Conservation (phyloP, 2,797 vertebrate species). For the Amphiprion clarkii region DNA sequence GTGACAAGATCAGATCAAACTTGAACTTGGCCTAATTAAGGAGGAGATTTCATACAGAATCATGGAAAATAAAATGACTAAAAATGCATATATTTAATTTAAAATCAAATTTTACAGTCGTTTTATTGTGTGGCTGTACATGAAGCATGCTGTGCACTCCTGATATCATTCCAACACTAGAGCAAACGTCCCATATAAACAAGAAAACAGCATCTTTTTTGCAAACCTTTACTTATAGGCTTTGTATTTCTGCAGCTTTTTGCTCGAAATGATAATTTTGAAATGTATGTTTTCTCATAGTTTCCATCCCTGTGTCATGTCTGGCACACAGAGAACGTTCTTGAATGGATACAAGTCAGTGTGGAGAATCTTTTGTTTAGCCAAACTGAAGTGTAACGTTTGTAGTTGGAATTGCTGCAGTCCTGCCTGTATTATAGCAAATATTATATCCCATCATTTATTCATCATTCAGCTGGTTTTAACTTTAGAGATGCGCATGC, state of each 20-base stretch:
- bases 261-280: slow-evolving; percentile 41
- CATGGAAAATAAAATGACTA: not conserved
- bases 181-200: slow-evolving; percentile 26
- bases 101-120: not conserved
- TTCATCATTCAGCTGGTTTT: slow-evolving; percentile 7
- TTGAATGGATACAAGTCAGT: slow-evolving; percentile 22
- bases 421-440: not conserved
- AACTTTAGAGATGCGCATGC: slow-evolving; percentile 7
- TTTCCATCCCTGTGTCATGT: slow-evolving; percentile 25
- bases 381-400: slow-evolving; percentile 35
- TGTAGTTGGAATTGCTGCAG: too few species aligned
- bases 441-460: slow-evolving; percentile 18
- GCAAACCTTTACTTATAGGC: not conserved
- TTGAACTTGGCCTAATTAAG: slow-evolving; percentile 39
- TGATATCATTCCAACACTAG: slow-evolving; percentile 16
- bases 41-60: not conserved
- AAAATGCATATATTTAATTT: not conserved
- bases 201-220: slow-evolving; percentile 4
- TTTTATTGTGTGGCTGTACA: not conserved
- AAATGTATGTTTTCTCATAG: slow-evolving; percentile 25
- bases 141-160: slow-evolving; percentile 15
- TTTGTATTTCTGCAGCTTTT: not conserved
- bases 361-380: slow-evolving; percentile 13
- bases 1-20: slow-evolving; percentile 17
- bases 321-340: slow-evolving; percentile 34